These are phyloP conservation scores for Cephalotes varians DNA, from an alignment of 2,888 invertebrate species.

Conservation along the genomic window DNA sequence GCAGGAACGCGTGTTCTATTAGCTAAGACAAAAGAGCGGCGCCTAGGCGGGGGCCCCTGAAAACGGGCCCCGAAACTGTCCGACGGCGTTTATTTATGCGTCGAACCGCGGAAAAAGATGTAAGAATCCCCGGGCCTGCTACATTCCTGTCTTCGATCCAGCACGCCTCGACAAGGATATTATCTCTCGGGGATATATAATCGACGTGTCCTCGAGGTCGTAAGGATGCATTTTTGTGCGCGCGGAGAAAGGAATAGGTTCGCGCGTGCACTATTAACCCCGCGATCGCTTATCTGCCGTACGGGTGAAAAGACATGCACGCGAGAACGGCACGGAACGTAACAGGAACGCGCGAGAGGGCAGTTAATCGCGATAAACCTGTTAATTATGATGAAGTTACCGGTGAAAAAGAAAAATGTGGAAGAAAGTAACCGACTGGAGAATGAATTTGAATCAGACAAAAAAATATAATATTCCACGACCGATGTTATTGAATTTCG, in stretches of 20 bases:
- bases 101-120: constrained; percentile 85
- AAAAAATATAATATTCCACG: background rate
- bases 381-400: constrained; percentile 42
- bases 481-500: background rate
- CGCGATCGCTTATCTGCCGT: constrained; percentile 48
- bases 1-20: constrained; percentile 85
- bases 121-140: constrained; percentile 81
- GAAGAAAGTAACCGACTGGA: background rate
- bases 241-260: constrained; percentile 39
- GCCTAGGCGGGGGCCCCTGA: constrained; percentile 80
- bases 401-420: background rate
- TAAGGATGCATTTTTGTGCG: constrained; percentile 68
- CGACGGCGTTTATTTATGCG: constrained; percentile 84
- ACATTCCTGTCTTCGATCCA: constrained; percentile 82
- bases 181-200: constrained; percentile 78
- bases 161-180: constrained; percentile 78
- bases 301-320: constrained; percentile 34
- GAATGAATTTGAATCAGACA: background rate
- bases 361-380: constrained; percentile 42
- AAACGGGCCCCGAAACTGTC: constrained; percentile 78
- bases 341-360: constrained; percentile 20
- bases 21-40: constrained; percentile 86
- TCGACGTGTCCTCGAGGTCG: constrained; percentile 75
- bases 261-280: constrained; percentile 38
- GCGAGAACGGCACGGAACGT: constrained; percentile 42